Evolutionary conservation across 2,113 vertebrate genomes (phyloP).

Genomic region (Nestor notabilis): DNA sequence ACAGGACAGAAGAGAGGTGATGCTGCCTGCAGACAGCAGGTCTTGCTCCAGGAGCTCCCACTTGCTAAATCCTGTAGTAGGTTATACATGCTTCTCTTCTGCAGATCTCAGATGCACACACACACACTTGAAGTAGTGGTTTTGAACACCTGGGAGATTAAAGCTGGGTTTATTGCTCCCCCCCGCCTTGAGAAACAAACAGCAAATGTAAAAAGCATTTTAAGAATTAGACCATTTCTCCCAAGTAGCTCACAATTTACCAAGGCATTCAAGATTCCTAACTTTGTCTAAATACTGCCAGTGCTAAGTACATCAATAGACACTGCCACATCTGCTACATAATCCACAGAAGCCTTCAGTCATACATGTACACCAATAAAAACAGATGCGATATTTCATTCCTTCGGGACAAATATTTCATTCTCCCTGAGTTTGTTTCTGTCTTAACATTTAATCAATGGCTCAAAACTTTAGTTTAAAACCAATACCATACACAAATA

Average conservation of each 20-base stretch:
- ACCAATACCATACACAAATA: neutral
- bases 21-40: neutral
- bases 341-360: neutral
- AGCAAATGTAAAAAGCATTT: neutral
- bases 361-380: accelerated
- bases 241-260: neutral
- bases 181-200: no score
- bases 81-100: accelerated
- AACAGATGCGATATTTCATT: neutral
- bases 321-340: accelerated
- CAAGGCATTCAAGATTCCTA: neutral
- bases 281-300: neutral
- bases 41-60: neutral
- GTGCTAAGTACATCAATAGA: neutral
- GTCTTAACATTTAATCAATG: neutral
- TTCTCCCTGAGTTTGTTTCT: neutral
- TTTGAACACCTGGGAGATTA: neutral
- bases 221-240: neutral
- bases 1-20: neutral
- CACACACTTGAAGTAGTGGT: neutral
- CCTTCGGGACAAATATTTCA: neutral
- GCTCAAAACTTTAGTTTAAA: neutral
- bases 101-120: neutral
- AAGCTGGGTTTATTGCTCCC: slow-evolving; percentile 27
- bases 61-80: neutral